Evolutionary conservation across 2,113 vertebrate species (phyloP).

Genomic region (Nestor notabilis): DNA sequence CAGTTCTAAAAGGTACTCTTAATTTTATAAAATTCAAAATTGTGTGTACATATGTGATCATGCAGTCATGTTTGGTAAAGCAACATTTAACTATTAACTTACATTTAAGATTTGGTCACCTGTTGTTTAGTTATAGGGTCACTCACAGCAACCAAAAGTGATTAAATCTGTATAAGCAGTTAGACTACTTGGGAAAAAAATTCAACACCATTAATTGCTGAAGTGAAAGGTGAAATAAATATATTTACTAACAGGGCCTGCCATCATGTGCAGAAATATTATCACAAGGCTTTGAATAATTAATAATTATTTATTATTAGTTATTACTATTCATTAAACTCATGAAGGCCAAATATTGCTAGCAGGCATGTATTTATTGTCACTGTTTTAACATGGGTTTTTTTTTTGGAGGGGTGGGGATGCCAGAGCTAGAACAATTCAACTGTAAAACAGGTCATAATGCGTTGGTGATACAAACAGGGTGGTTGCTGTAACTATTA

Average conservation of each 20-base stretch:
- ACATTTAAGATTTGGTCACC: not conserved
- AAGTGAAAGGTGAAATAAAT: not conserved
- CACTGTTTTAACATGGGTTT: not conserved
- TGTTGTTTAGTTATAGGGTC: conserved; percentile 22
- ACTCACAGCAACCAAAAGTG: conserved; percentile 16
- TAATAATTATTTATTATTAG: not conserved
- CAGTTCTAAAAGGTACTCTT: not conserved
- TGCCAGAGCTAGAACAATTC: not conserved
- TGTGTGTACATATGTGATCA: not conserved
- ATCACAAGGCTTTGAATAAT: not conserved
- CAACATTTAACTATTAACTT: conserved; percentile 39
- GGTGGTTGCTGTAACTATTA: not conserved
- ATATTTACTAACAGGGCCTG: not conserved
- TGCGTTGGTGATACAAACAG: not conserved
- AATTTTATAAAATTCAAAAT: not conserved
- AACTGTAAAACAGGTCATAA: not conserved
- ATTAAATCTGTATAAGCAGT: not conserved
- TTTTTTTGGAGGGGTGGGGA: not conserved
- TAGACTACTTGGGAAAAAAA: not conserved
- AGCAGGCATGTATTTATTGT: not conserved
- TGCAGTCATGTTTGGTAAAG: not conserved
- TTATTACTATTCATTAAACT: not conserved
- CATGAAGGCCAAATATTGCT: not conserved
- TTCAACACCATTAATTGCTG: not conserved
- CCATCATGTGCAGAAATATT: not conserved